Base-by-base conservation (phyloP, 2,888 invertebrate species). In the Molorchus minor region DNA sequence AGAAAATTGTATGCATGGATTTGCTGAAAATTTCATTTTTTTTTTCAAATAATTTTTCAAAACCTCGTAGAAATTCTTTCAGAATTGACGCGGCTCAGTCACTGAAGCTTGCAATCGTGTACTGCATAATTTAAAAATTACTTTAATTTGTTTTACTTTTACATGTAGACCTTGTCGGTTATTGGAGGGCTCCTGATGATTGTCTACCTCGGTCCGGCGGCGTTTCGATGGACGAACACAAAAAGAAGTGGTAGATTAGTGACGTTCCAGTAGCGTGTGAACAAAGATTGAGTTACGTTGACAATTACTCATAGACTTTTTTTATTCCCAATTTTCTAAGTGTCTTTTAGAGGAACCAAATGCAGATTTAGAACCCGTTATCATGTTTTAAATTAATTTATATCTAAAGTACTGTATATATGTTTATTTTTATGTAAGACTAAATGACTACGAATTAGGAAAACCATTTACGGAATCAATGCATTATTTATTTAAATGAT, bases 161-260 rank as follows among this genome's bases (percentile, higher is more conserved):
- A 67, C 62, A 92, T 92, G 60, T 88, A 99, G 93, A 99, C 99
- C 36, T 84, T 98, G 75, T 98, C 98, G 38, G 99, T 99, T 64
- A 91, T 99, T 77, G 99, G 99, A 65, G 99, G 98, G 49, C 88
- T 99, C 17, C 84, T 99, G 56, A 94, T 99, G 92, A 97, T 99
- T 71, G 98, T 99, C 8, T 94, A 94, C 64, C 86, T 98, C 65
- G 99, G 99, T 29, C 99, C 33, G 99, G 99, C 60, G 97, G 96
- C 56, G 97, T 98, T 35, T 98, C 98, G 64, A 97, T 99, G 95
- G 99, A 99, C 82, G 98, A 98, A 79, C 97, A 98, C 84, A 99
- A 99, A 85, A 99, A 99, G 84, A 92, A 94, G 81, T 99, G 96
- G 96, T 97, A 89, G 82, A 62, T 53, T 17, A 58, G 30, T 53